phyloP scores from a whole-genome alignment of 2,888 invertebrate genomes.

The Rhyacophila evoluta region DNA sequence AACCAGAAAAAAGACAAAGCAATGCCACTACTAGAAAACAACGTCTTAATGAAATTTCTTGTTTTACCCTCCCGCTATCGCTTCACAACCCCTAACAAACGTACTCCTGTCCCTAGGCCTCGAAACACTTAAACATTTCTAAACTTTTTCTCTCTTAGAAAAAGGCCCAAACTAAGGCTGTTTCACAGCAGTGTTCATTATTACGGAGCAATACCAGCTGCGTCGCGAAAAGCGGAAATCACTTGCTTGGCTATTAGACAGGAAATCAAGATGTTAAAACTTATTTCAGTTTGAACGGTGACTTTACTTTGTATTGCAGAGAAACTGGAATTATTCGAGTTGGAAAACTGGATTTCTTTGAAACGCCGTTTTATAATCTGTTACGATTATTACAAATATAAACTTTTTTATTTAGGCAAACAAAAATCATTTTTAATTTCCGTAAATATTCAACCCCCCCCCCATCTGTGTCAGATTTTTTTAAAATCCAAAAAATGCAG shows the following conservation, averaged over 20 bases:
- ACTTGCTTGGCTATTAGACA: conserved; percentile 32
- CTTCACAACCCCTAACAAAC: conserved; percentile 26
- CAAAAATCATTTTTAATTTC: too few species aligned
- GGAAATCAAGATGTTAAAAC: conserved; percentile 44
- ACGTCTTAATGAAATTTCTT: conserved; percentile 52
- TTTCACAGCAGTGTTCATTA: conserved; percentile 42
- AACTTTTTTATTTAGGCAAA: too few species aligned
- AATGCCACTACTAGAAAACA: conserved; percentile 33
- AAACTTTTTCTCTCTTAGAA: conserved; percentile 44
- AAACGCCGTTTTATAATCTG: neutral
- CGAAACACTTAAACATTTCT: conserved; percentile 44
- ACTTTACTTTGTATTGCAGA: conserved; percentile 29
- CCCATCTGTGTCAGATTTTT: too few species aligned
- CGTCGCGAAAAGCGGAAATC: conserved; percentile 41
- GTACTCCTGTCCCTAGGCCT: conserved; percentile 36
- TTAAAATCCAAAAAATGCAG: too few species aligned
- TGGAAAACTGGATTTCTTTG: neutral
- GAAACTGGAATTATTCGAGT: conserved; percentile 16
- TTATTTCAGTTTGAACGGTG: conserved; percentile 28
- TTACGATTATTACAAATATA: too few species aligned
- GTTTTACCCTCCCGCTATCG: conserved; percentile 33
- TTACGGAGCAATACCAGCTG: conserved; percentile 41
- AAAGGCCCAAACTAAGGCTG: conserved; percentile 30
- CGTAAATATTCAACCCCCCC: too few species aligned
- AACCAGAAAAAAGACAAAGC: neutral